Evolutionary conservation across 2,888 invertebrate species (phyloP), one percentile per base, ranked within the genome.

Genomic region (Falcaria lacertinaria): DNA sequence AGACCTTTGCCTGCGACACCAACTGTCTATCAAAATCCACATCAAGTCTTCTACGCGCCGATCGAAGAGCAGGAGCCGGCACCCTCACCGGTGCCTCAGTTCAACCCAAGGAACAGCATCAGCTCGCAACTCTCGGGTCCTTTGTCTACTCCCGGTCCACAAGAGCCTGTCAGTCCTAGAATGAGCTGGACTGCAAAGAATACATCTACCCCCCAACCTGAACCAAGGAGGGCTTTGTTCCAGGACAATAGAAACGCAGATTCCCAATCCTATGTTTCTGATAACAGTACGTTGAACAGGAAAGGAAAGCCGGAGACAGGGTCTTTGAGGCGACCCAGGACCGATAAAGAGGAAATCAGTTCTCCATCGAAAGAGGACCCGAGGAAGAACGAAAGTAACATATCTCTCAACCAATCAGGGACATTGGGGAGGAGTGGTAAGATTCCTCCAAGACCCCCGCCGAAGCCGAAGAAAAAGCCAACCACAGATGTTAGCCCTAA

Each of bases 381-480:
- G 0, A 76, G 74, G 39, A 84, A 76, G 52, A 83, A 76, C 43
- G 87, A 86, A 37, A 74, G 62, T 42, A 79, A 75, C 49, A 57
- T 59, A 17, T 78, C 78, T 19, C 48, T 82, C 51, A 84, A 86
- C 52, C 89, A 86, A 58, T 76, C 88, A 6, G 87, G 87, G 41
- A 89, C 90, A 41, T 72, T 89, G 54, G 85, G 88, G 13, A 79
- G 87, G 46, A 85, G 83, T 62, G 86, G 91, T 15, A 96, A 96
- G 81, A 92, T 95, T 46, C 96, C 96, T 11, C 96, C 96, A 1
- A 91, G 95, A 64, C 95, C 95, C 37, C 96, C 96, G 8, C 95
- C 95, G 19, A 95, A 95, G 61, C 95, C 95, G 41, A 95, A 95
- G 82, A 95, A 95, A 90, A 93, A 94, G 58, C 90, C 92, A 13